Conservation (phyloP, 1,140 invertebrate genomes). For the Formica exsecta region DNA sequence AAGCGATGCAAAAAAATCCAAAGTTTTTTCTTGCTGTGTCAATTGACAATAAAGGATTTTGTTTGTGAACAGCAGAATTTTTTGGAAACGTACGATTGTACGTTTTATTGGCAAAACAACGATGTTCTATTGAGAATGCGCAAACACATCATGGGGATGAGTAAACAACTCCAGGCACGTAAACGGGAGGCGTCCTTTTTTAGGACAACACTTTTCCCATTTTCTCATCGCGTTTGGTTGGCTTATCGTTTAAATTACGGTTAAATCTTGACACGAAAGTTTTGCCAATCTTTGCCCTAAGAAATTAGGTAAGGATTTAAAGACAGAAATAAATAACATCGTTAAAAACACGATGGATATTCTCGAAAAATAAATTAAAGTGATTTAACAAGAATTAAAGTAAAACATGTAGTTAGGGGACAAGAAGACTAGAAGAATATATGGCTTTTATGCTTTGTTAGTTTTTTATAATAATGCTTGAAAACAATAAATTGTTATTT, state of each 20-base stretch:
- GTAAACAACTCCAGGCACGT: conserved; percentile 52
- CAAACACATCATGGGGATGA: conserved; percentile 38
- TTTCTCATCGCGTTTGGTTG: conserved; percentile 4
- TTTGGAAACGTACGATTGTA: not conserved
- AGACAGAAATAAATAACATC: not conserved
- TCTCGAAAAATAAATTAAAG: not conserved
- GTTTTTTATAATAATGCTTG: not conserved
- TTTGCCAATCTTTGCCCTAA: not conserved
- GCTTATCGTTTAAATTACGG: conserved; percentile 43
- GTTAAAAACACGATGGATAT: not conserved
- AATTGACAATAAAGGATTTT: not conserved
- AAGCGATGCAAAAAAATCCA: not conserved
- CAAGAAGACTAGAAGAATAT: not conserved
- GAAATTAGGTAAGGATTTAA: conserved; percentile 11
- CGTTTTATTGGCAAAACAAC: conserved; percentile 21
- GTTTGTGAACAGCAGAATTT: not conserved
- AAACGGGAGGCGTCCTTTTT: not conserved
- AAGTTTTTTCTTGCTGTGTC: not conserved
- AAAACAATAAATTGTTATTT: conserved; percentile 14
- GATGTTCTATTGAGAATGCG: conserved; percentile 59
- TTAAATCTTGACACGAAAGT: conserved; percentile 26
- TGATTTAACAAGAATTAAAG: conserved; percentile 25
- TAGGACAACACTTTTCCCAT: conserved; percentile 31
- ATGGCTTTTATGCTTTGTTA: not conserved
- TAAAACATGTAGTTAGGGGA: not conserved